These are phyloP conservation scores for Lucifuga dentata DNA, from an alignment of 2,113 vertebrate species.

Conservation along the genomic window DNA sequence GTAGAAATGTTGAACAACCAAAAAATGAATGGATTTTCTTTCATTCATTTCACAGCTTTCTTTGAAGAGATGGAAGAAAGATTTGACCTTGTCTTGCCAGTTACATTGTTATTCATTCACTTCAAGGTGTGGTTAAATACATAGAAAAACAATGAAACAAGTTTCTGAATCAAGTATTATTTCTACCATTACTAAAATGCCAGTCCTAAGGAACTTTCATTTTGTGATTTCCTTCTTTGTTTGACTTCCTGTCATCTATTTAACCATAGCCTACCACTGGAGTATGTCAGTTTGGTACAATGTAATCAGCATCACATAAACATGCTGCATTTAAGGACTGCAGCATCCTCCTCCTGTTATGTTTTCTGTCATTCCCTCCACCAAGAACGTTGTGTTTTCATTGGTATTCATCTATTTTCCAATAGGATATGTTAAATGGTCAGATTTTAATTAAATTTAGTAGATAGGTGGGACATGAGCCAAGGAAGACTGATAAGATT, in stretches of 20 bases:
- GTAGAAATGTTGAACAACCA: slow-evolving; percentile 2
- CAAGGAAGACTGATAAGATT: no score
- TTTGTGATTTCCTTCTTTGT: slow-evolving; percentile 7
- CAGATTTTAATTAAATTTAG: no score
- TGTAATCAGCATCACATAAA: slow-evolving; percentile 25
- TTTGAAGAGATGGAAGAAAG: slow-evolving; percentile 28
- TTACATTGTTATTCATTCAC: slow-evolving; percentile 12
- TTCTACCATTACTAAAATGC: not conserved
- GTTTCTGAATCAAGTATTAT: slow-evolving; percentile 1
- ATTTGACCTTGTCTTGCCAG: slow-evolving; percentile 33
- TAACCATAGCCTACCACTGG: slow-evolving; percentile 32
- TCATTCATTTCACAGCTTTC: slow-evolving; percentile 8
- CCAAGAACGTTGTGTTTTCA: no score
- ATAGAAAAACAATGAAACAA: slow-evolving; percentile 2
- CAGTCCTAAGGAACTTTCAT: not conserved
- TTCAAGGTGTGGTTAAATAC: slow-evolving; percentile 10
- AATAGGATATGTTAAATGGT: no score
- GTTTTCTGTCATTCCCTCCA: slow-evolving; percentile 36
- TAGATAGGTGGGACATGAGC: no score
- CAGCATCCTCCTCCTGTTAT: slow-evolving; percentile 20
- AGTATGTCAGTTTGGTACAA: slow-evolving; percentile 20
- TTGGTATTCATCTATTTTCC: no score
- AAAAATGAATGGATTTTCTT: slow-evolving; percentile 11
- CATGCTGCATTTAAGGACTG: not conserved
- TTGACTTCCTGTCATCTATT: slow-evolving; percentile 29